Conservation (phyloP, 1,140 invertebrate species). For the Drosophila pachea region DNA sequence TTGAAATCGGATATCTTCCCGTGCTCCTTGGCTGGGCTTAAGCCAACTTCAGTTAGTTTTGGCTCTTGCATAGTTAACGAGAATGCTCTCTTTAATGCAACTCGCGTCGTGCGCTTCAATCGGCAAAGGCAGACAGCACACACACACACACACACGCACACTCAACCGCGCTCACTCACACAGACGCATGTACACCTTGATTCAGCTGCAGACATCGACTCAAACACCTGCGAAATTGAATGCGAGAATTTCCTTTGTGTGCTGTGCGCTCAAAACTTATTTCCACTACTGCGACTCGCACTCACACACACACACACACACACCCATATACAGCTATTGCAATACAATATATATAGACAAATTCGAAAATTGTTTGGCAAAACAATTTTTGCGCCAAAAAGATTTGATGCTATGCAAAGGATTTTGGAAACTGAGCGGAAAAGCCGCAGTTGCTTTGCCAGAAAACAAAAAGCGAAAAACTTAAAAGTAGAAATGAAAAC, state of each 20-base stretch:
- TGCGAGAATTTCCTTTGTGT: constrained; percentile 68
- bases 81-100: constrained; percentile 49
- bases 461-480: constrained; percentile 2
- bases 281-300: constrained; percentile 24
- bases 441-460: background rate
- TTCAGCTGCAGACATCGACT: constrained; percentile 46
- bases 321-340: constrained; percentile 1
- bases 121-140: constrained; percentile 49
- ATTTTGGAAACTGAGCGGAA: constrained; percentile 54
- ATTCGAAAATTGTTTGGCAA: constrained; percentile 59
- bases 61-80: constrained; percentile 16
- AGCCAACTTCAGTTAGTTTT: background rate
- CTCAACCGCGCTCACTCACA: background rate
- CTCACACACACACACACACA: background rate
- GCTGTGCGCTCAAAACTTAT: constrained; percentile 55
- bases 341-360: constrained; percentile 5
- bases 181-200: constrained; percentile 11
- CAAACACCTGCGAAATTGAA: constrained; percentile 74
- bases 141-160: constrained; percentile 4
- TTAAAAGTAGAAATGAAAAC: background rate
- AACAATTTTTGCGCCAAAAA: constrained; percentile 63
- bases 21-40: background rate
- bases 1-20: background rate
- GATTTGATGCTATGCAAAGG: constrained; percentile 64
- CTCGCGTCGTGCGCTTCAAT: constrained; percentile 54